Evolutionary conservation across 1,140 invertebrate species (phyloP).

Genomic region (Conus betulinus): DNA sequence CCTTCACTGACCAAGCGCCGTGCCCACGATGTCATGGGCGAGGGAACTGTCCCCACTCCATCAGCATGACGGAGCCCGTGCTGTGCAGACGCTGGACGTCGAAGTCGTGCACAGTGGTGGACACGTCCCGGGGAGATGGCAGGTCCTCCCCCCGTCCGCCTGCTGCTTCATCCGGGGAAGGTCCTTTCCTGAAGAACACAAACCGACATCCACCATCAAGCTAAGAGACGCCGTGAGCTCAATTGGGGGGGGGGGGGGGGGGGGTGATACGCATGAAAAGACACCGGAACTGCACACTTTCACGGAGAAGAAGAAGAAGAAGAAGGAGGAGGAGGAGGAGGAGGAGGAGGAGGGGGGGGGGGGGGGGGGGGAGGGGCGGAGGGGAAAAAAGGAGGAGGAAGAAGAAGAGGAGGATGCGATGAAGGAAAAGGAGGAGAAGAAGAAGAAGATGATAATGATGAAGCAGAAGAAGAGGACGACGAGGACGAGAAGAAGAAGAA

Average conservation of each 20-base stretch:
- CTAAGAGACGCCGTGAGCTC: neutral
- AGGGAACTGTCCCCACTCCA: conserved; percentile 99
- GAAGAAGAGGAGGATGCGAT: neutral
- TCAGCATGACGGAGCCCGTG: conserved; percentile 85
- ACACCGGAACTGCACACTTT: too few relatives aligned
- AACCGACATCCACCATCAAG: too few relatives aligned
- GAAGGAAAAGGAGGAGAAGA: too few relatives aligned
- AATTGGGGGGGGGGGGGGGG: neutral
- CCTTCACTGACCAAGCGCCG: neutral
- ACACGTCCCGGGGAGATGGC: conserved; percentile 79
- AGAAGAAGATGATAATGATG: too few relatives aligned
- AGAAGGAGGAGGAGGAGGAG: neutral
- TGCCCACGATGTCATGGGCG: conserved; percentile 86
- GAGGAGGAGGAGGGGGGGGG: neutral
- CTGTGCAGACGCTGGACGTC: conserved; percentile 79
- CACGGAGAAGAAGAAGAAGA: too few relatives aligned
- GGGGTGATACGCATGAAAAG: too few relatives aligned
- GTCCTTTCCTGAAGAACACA: neutral
- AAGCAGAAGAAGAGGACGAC: too few relatives aligned
- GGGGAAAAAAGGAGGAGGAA: neutral
- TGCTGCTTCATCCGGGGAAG: neutral
- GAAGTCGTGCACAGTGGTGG: conserved; percentile 86
- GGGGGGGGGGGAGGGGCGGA: neutral
- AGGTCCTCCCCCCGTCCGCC: conserved; percentile 86
- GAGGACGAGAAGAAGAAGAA: too few relatives aligned